A percentile compares a stretch with the other conserved stretches of the same genome.
Evolutionary conservation across 2,113 vertebrate genomes (phyloP).

Genomic region (Vulpes ferrilata): DNA sequence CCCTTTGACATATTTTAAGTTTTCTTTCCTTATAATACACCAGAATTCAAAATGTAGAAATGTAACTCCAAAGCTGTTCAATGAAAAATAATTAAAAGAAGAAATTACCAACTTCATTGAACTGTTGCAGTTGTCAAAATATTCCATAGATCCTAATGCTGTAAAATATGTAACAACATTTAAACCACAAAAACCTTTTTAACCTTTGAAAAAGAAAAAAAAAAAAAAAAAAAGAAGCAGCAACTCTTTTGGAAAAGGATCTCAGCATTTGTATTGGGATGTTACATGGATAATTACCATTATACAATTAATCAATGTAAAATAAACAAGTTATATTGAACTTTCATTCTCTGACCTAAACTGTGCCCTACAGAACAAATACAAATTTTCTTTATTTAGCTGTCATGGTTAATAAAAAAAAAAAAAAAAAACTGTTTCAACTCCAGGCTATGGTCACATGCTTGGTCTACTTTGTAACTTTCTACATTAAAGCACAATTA

Average conservation of each 20-base stretch:
- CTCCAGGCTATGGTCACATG: neutral
- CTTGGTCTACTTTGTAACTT: neutral
- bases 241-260: constrained; percentile 86
- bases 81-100: constrained; percentile 96
- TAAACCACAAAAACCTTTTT: constrained; percentile 95
- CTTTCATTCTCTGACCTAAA: constrained; percentile 59
- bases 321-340: constrained; percentile 68
- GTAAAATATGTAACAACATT: constrained; percentile 99
- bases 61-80: constrained; percentile 92
- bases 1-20: constrained; percentile 80
- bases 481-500: constrained; percentile 22
- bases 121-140: constrained; percentile 97
- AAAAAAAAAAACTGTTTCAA: constrained; percentile 48
- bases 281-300: constrained; percentile 70
- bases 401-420: constrained; percentile 32
- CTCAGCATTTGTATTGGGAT: constrained; percentile 86
- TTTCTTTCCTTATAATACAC: constrained; percentile 86
- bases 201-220: constrained; percentile 90
- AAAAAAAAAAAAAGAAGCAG: constrained; percentile 89
- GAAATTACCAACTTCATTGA: constrained; percentile 98
- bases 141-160: constrained; percentile 99
- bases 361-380: neutral
- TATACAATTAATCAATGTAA: constrained; percentile 73
- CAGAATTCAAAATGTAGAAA: constrained; percentile 87
- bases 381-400: constrained; percentile 27